Conservation (phyloP, 2,888 invertebrate genomes). For the Byasa hedistus region DNA sequence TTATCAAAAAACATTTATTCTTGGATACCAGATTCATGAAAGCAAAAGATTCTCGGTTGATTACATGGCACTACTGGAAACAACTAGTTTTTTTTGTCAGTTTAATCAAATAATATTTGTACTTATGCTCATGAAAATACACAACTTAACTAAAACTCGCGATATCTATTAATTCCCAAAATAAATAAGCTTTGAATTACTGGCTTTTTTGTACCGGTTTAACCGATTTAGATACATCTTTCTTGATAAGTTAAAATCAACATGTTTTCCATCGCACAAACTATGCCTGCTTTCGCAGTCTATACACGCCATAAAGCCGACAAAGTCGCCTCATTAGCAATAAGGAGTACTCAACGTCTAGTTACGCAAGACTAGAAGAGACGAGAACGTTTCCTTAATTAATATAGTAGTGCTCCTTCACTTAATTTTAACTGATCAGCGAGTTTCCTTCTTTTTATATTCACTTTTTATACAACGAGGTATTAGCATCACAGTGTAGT, state of each 20-base stretch:
- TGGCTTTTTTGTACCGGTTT: not conserved
- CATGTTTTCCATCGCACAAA: conserved; percentile 6
- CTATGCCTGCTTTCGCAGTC: conserved; percentile 35
- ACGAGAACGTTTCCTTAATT: conserved; percentile 63
- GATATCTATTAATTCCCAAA: not conserved
- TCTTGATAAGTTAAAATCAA: conserved; percentile 22
- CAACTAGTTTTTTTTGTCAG: too few relatives aligned
- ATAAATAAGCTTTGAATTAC: not conserved
- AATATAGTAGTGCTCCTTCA: conserved; percentile 41
- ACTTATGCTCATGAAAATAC: not conserved
- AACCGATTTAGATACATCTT: not conserved
- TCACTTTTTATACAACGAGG: too few relatives aligned
- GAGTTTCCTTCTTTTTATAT: not conserved
- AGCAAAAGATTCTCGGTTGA: too few relatives aligned
- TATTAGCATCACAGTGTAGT: too few relatives aligned
- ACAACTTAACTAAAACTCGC: not conserved
- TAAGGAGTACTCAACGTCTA: conserved; percentile 57
- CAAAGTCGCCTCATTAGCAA: conserved; percentile 61
- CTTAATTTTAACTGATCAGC: not conserved
- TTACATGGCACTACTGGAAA: too few relatives aligned
- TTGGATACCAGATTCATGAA: too few relatives aligned
- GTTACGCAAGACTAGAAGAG: conserved; percentile 58
- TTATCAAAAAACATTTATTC: conserved; percentile 6
- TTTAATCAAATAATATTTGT: not conserved
- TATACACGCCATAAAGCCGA: conserved; percentile 51